Base-by-base conservation (phyloP, 2,113 vertebrate genomes). In the Telmatochromis sp. region DNA sequence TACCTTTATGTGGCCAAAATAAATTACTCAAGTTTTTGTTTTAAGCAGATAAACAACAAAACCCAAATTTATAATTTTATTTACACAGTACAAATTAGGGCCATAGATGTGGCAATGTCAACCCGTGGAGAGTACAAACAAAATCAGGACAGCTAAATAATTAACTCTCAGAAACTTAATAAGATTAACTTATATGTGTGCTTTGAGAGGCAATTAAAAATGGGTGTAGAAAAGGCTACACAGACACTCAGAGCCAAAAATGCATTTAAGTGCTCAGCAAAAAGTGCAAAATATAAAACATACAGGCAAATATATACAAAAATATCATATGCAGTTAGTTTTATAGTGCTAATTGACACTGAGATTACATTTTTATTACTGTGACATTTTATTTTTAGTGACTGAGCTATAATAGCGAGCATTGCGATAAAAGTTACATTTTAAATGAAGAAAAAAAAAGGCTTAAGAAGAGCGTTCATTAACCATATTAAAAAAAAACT, bases 51-150 rank as follows among this genome's bases (percentile, higher is more conserved):
- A 37, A 15, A 82, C 26, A 86, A 84, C 23, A 86, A 88, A 89
- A 94, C 17, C 12, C 40, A 90, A 19, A 26, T 26, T 51, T 84
- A 89, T 53, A 19, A 37, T 92, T 93, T 92, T 45, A 91, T 93
- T 92, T 11, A 85, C 9, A 55, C 51, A 17, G 68, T 89, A 90
- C 45, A 93, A 90, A 89, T 81, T 37, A 84, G 80, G 80, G 35
- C 58, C 81, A 88, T 53, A 87, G 84, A n/a, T 26, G 9, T 71
- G 80, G 45, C 50, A 17, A 54, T 73, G 19, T 79, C 14, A 75
- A 23, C 7, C 45, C 5, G 2, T 42, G 55, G 35, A 65, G 84
- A 80, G 28, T 54, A 79, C 13, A 82, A 91, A 92, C 47, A 80
- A 57, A 80, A 86, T 50, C 65, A 19, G 65, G 17, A 84, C 21